These are phyloP conservation scores for Bradynema listronoti DNA, from an alignment of 1,140 invertebrate species.

Conservation along the genomic window DNA sequence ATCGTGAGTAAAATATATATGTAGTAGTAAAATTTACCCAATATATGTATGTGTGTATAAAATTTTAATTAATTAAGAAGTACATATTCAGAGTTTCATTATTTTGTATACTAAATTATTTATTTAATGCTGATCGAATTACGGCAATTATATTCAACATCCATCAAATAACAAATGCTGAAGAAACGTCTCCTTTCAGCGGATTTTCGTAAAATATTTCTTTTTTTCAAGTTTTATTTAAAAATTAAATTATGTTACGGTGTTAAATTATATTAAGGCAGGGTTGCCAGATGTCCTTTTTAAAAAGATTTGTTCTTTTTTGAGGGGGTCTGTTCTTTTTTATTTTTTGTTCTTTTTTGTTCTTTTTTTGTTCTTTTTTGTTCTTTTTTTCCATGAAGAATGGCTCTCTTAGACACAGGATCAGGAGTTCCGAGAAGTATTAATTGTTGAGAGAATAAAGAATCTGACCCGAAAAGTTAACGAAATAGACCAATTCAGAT, in stretches of 20 bases:
- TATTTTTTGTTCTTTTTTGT: no score
- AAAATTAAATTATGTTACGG: neutral
- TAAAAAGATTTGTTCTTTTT: no score
- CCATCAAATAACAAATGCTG: slow-evolving; percentile 3
- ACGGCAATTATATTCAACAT: slow-evolving; percentile 12
- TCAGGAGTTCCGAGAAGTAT: no score
- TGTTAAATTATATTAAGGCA: no score
- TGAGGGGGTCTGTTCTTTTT: no score
- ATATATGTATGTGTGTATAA: neutral
- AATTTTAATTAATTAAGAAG: neutral
- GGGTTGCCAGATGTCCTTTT: no score
- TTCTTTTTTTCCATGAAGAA: no score
- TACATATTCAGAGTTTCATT: slow-evolving; percentile 17
- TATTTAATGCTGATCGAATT: slow-evolving; percentile 14
- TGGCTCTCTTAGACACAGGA: no score
- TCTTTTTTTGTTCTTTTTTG: no score
- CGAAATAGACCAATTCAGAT: no score
- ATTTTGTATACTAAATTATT: slow-evolving; percentile 3
- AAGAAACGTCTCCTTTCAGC: neutral
- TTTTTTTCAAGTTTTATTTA: neutral
- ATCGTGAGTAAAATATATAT: neutral
- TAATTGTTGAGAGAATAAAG: no score
- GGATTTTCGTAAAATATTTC: slow-evolving; percentile 8
- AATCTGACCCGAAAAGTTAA: no score
- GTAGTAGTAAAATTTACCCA: neutral